Evolutionary conservation across 1,140 invertebrate species (phyloP).

Genomic region (Tyrophagus putrescentiae): DNA sequence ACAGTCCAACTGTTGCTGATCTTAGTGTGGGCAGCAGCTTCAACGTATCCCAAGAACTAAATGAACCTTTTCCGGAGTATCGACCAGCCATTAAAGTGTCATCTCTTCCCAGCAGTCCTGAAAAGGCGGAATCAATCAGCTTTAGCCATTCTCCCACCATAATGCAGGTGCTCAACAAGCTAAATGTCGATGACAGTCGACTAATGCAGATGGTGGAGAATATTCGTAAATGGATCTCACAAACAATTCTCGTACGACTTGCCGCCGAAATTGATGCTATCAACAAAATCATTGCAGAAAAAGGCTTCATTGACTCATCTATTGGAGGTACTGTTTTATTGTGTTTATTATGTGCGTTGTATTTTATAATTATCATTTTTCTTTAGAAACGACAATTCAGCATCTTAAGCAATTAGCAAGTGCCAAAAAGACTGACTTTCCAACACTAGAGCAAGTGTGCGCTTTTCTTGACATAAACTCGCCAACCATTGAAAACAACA

Average conservation of each 20-base stretch:
- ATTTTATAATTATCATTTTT: conserved; percentile 21
- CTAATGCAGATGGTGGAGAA: conserved; percentile 35
- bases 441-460: conserved; percentile 49
- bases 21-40: not conserved
- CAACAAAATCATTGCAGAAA: conserved; percentile 46
- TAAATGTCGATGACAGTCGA: conserved; percentile 31
- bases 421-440: conserved; percentile 47
- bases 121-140: not conserved
- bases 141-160: not conserved
- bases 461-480: conserved; percentile 58
- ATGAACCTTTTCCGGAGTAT: not conserved
- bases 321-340: conserved; percentile 51
- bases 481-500: conserved; percentile 35
- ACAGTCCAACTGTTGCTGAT: not conserved
- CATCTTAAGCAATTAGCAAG: conserved; percentile 37
- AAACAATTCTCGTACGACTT: conserved; percentile 53
- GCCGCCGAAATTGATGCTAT: conserved; percentile 52
- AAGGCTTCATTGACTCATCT: conserved; percentile 51
- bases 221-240: conserved; percentile 50
- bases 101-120: not conserved
- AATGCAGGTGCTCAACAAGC: conserved; percentile 31
- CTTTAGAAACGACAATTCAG: conserved; percentile 33
- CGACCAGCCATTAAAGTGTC: not conserved
- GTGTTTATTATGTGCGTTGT: conserved; percentile 1
- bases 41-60: not conserved